Base-by-base conservation (phyloP, 30 jellyfish, hydroid and myxozoan genomes). In the Cassiopea xamachana region DNA sequence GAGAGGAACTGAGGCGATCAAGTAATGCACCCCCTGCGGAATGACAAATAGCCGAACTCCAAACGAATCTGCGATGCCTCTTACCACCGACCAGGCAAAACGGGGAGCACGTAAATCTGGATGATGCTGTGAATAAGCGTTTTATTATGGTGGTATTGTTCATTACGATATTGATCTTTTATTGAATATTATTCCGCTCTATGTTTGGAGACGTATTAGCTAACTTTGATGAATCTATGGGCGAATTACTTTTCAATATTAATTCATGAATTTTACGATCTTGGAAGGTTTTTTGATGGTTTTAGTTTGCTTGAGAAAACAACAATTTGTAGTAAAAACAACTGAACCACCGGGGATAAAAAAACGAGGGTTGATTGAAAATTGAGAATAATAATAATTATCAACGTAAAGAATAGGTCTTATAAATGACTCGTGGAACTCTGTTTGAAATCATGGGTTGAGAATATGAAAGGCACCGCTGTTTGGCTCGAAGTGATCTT, bases 1-100 rank as follows among this genome's bases (percentile, higher is more conserved):
- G 73, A 76, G 89, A 46, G 76, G 79, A 60, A 72, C 74, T 48
- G 79, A 87, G 83, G 68, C 94, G 83, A 87, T 68, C 90, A 15
- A 83, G 64, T 68, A 58, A 61, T 48, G 59, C 84, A 78, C 94
- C 89, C 94, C 89, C 94, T 67, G 94, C 85, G 77, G 93, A 85
- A 85, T 60, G 72, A 45, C 87, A 4, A 73, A 85, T 73, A 74
- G 93, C 74, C 86, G 87, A 49, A 61, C 93, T 83, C 44, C 87
- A 51, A 69, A 58, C 17, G 87, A 48, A 64, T 60, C 51, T 74
- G 16, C 69, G 80, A 49, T 46, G 86, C 86, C 51, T 73, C 50
- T 81, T 77, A 77, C 94, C 94, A 73, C 94, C 94, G 84, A 87
- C 94, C 71, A 59, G 88, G 94, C 94, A 87, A 49, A 13, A 77